phyloP scores from a whole-genome alignment of 2,113 vertebrate species.

The Coryphaenoides rupestris region DNA sequence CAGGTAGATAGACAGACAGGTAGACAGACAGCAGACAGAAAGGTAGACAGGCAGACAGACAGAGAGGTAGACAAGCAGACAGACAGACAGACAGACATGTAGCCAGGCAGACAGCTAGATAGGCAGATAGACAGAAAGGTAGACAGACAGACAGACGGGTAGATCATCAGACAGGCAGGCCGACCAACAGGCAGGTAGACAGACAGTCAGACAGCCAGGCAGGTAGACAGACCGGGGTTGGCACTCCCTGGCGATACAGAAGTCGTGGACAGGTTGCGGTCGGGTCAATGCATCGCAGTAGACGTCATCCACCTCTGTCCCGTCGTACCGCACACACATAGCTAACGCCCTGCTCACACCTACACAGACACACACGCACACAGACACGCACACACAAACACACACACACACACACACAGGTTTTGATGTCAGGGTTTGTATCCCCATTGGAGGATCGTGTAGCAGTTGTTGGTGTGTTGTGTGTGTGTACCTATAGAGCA shows the following conservation, averaged over 20 bases:
- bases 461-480: not conserved
- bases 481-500: constrained; percentile 85
- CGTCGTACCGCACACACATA: constrained; percentile 93
- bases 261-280: constrained; percentile 92
- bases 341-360: constrained; percentile 90
- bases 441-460: too few relatives aligned
- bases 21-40: not conserved
- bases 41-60: not conserved
- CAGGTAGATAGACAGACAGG: not conserved
- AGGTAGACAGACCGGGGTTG: constrained; percentile 81
- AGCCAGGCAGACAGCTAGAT: not conserved
- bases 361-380: constrained; percentile 38
- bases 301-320: constrained; percentile 89
- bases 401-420: not conserved
- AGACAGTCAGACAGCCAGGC: not conserved
- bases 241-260: constrained; percentile 94
- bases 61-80: not conserved
- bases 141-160: not conserved
- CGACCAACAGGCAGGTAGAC: not conserved
- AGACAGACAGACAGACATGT: not conserved
- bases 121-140: not conserved
- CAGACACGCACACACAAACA: not conserved
- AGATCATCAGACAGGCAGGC: not conserved
- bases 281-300: constrained; percentile 92
- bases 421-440: too few relatives aligned